Conservation (phyloP, 30 jellyfish, hydroid and myxozoan genomes). For the Turritopsis dohrnii region DNA sequence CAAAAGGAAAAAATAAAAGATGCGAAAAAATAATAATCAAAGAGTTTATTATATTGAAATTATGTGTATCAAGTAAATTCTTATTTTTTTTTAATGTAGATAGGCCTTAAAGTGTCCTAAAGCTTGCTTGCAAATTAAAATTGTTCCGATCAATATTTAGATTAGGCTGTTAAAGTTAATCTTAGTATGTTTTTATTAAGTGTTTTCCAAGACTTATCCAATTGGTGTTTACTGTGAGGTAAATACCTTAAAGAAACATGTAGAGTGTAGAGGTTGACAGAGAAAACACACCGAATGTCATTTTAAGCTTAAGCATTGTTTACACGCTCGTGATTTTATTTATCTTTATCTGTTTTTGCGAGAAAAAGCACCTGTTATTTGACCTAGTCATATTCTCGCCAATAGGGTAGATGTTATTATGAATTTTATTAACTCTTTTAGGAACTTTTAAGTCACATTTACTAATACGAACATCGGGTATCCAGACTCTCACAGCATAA, state of each 20-base stretch:
- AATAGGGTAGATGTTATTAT: too few relatives aligned
- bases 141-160: neutral
- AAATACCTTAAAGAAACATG: neutral
- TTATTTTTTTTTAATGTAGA: neutral
- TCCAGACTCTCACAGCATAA: too few relatives aligned
- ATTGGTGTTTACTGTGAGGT: neutral
- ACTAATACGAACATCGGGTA: too few relatives aligned
- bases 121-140: neutral
- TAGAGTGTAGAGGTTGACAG: neutral
- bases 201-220: neutral
- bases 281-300: neutral
- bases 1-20: too few relatives aligned
- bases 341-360: neutral
- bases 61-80: too few relatives aligned
- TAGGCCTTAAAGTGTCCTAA: neutral
- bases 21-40: too few relatives aligned
- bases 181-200: neutral
- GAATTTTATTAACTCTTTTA: too few relatives aligned
- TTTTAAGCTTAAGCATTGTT: neutral
- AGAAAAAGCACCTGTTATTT: neutral
- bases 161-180: neutral
- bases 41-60: too few relatives aligned
- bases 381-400: neutral
- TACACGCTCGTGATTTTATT: neutral
- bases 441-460: too few relatives aligned